Percentiles rank a stretch among this genome's conserved stretches.
phyloP scores from a whole-genome alignment of 2,888 invertebrate species.

The Chromoteleia sp. region DNA sequence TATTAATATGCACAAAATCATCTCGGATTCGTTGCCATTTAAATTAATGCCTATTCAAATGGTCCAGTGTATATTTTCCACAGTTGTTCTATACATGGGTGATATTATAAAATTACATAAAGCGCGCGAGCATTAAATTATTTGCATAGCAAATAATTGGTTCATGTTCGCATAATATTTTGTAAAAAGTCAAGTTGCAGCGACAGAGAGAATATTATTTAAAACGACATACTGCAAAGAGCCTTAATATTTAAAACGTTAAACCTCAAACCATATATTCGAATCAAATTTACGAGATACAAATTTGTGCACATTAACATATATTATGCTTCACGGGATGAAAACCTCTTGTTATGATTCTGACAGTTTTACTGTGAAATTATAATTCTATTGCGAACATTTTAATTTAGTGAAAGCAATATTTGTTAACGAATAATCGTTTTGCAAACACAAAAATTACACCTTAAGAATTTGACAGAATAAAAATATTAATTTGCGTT shows the following conservation, averaged over 20 bases:
- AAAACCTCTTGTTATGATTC: neutral
- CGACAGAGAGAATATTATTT: conserved; percentile 14
- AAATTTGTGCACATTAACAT: conserved; percentile 3
- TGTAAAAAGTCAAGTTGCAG: no score
- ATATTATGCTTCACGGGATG: neutral
- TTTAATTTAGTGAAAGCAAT: no score
- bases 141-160: conserved; percentile 23
- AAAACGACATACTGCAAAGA: neutral
- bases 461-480: no score
- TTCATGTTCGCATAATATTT: no score
- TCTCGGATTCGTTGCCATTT: neutral
- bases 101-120: neutral
- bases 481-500: no score
- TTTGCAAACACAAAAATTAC: no score
- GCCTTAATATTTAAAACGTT: conserved; percentile 16
- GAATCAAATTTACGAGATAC: conserved; percentile 16
- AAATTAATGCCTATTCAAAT: neutral
- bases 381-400: no score
- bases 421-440: no score
- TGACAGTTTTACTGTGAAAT: no score
- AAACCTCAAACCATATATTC: neutral
- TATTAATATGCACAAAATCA: conserved; percentile 8
- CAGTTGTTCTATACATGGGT: neutral
- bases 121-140: conserved; percentile 3
- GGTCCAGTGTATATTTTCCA: neutral